Evolutionary conservation across 2,797 vertebrate species (phyloP).

Genomic region (Molossus molossus): DNA sequence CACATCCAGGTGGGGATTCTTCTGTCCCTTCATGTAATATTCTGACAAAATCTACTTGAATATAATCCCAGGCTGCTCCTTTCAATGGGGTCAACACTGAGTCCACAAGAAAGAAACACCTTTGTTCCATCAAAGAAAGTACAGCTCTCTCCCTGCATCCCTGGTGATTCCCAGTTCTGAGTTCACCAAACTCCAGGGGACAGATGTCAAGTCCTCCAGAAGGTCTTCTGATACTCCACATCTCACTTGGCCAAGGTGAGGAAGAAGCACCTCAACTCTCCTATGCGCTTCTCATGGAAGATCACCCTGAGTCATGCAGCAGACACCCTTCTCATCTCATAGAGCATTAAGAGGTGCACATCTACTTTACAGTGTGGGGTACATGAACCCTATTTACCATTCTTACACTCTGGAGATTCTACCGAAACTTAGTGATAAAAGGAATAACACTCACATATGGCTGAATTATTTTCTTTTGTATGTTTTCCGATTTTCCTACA

Average conservation of each 20-base stretch:
- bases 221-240: background rate
- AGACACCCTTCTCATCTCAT: background rate
- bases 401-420: background rate
- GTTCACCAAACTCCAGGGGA: background rate
- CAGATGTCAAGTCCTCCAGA: background rate
- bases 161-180: background rate
- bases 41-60: background rate
- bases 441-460: background rate
- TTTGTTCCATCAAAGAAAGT: background rate
- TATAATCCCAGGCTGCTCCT: background rate
- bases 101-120: background rate
- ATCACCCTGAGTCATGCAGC: background rate
- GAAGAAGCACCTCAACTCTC: background rate
- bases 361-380: background rate
- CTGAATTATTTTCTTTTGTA: constrained; percentile 6
- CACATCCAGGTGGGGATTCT: no score
- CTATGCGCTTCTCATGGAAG: background rate
- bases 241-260: background rate
- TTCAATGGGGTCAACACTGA: background rate
- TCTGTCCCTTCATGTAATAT: background rate
- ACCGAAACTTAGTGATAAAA: background rate
- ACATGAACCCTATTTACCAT: background rate
- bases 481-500: background rate
- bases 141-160: background rate
- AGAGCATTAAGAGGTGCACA: background rate